These are phyloP conservation scores for Lithodes maja DNA, from an alignment of 2,888 invertebrate species.

Conservation along the genomic window DNA sequence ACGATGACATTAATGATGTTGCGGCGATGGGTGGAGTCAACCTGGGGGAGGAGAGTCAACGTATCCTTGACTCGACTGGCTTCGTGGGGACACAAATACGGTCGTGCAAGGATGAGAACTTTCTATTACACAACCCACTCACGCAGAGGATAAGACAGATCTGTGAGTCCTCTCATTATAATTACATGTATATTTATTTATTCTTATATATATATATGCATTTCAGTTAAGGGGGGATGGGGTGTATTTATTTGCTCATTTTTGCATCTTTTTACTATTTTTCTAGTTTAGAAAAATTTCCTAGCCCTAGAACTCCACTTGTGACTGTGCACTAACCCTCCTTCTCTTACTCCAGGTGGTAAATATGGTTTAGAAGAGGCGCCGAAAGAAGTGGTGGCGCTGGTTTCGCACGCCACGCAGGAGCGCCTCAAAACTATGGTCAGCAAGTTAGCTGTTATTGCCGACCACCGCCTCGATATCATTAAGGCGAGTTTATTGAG, in stretches of 20 bases:
- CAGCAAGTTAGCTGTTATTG: constrained; percentile 92
- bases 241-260: no score
- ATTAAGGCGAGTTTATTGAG: constrained; percentile 81
- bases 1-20: constrained; percentile 98
- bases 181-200: background rate
- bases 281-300: no score
- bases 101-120: constrained; percentile 94
- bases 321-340: background rate
- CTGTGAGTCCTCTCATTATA: constrained; percentile 76
- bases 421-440: constrained; percentile 92
- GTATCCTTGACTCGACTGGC: constrained; percentile 93
- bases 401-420: constrained; percentile 95
- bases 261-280: no score
- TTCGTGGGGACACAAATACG: constrained; percentile 90
- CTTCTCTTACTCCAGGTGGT: constrained; percentile 75
- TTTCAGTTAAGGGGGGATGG: background rate
- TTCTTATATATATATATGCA: background rate
- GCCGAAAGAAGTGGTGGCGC: constrained; percentile 87
- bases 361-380: constrained; percentile 89
- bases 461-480: constrained; percentile 95
- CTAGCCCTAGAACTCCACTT: no score
- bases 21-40: constrained; percentile 99
- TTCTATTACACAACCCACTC: constrained; percentile 86
- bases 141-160: constrained; percentile 85
- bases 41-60: constrained; percentile 95